Evolutionary conservation across 1,140 invertebrate species (phyloP).

Genomic region (Nymphalis io): DNA sequence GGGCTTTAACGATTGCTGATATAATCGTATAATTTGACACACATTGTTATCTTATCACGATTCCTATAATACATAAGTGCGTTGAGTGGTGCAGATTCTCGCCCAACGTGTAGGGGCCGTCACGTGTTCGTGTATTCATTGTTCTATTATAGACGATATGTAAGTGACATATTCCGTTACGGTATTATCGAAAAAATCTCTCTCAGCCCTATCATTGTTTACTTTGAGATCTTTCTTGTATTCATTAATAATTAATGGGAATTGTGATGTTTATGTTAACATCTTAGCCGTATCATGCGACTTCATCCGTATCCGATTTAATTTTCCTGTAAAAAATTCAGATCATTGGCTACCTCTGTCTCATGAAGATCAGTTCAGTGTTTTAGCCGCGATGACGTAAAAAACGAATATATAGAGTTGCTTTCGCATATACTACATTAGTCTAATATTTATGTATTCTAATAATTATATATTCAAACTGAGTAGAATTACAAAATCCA

Average conservation of each 20-base stretch:
- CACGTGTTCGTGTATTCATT: background rate
- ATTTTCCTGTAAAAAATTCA: too few species aligned
- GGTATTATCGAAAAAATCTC: background rate
- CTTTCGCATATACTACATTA: too few species aligned
- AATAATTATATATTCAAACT: too few species aligned
- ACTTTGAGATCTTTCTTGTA: background rate
- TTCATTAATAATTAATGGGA: background rate
- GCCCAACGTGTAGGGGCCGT: background rate
- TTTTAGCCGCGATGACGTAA: too few species aligned
- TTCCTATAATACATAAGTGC: background rate
- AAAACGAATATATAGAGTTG: too few species aligned
- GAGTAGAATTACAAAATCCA: too few species aligned
- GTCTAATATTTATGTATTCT: too few species aligned
- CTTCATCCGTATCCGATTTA: too few species aligned
- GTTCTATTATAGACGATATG: background rate
- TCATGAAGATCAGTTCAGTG: too few species aligned
- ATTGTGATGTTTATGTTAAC: background rate
- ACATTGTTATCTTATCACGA: slow-evolving; percentile 7
- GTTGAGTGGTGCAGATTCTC: background rate
- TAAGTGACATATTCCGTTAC: slow-evolving; percentile 1
- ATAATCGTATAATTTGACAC: slow-evolving; percentile 10
- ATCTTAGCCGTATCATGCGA: too few species aligned
- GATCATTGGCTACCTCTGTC: too few species aligned
- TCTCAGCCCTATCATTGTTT: background rate
- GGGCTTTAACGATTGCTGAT: background rate